Percentiles rank a stretch among this genome's conserved stretches.
Evolutionary conservation across 1,140 invertebrate species (phyloP).

Genomic region (Ooceraea biroi): DNA sequence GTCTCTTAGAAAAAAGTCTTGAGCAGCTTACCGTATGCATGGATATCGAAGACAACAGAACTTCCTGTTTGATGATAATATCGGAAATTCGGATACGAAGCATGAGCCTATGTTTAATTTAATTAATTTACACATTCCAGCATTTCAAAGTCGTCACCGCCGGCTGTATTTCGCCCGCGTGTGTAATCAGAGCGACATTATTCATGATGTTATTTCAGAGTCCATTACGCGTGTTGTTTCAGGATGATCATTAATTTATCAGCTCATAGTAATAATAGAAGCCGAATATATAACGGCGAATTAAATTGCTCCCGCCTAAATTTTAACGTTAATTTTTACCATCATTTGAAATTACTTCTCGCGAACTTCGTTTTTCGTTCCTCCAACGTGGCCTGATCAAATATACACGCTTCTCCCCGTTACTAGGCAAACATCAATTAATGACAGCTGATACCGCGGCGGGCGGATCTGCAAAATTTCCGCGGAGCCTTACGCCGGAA

Average conservation of each 20-base stretch:
- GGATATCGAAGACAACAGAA: not conserved
- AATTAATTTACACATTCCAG: not conserved
- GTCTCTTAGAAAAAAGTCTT: not conserved
- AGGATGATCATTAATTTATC: conserved; percentile 54
- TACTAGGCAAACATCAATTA: conserved; percentile 46
- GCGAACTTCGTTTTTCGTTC: conserved; percentile 46
- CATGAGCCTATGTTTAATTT: not conserved
- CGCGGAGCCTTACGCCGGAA: conserved; percentile 1
- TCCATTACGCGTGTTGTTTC: conserved; percentile 38
- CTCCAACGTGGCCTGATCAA: conserved; percentile 22
- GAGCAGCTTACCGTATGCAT: no score
- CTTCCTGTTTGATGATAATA: conserved; percentile 5
- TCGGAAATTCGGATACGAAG: not conserved
- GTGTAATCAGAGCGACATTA: conserved; percentile 37
- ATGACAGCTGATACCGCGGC: conserved; percentile 40
- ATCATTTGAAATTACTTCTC: conserved; percentile 2
- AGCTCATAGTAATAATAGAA: conserved; percentile 32
- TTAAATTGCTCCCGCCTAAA: not conserved
- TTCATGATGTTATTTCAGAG: conserved; percentile 49
- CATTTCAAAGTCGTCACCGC: conserved; percentile 6
- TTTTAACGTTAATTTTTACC: not conserved
- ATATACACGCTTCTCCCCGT: conserved; percentile 20
- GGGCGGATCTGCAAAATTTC: conserved; percentile 49
- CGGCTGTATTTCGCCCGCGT: not conserved
- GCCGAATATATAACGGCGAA: not conserved